These are phyloP conservation scores for Hydrochoerus hydrochaeris DNA, from an alignment of 2,113 vertebrate genomes.

Conservation along the genomic window DNA sequence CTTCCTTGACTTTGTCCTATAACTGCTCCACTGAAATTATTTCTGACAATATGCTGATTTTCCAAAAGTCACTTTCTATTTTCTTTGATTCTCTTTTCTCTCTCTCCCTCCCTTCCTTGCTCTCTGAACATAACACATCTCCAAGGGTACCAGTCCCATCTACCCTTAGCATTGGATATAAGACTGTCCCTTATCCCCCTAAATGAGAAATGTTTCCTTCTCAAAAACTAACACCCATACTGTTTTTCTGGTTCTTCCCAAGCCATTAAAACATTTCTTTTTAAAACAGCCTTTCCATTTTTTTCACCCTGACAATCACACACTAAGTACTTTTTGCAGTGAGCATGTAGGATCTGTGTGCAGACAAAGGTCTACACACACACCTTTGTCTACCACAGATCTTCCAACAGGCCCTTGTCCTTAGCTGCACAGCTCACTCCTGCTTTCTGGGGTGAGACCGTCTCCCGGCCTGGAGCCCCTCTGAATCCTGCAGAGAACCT, in stretches of 20 bases:
- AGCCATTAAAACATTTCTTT: background rate
- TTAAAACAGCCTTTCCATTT: background rate
- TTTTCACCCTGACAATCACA: background rate
- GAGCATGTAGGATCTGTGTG: background rate
- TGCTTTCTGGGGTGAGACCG: background rate
- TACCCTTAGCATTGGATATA: background rate
- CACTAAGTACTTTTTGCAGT: background rate
- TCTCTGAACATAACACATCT: background rate
- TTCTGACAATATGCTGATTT: slow-evolving; percentile 26
- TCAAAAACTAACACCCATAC: background rate
- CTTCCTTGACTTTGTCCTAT: slow-evolving; percentile 21
- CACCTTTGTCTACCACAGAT: too few relatives aligned
- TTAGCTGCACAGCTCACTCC: background rate
- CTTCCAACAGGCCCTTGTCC: background rate
- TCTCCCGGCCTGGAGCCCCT: background rate
- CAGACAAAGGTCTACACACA: background rate
- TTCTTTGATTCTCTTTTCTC: background rate
- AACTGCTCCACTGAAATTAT: background rate
- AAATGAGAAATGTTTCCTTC: background rate
- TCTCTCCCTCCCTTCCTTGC: background rate
- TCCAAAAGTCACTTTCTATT: background rate
- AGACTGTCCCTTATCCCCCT: background rate
- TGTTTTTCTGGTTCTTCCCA: background rate
- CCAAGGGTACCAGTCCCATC: background rate
- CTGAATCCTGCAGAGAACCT: background rate